Percentiles rank a stretch among this genome's conserved stretches.
phyloP scores from a whole-genome alignment of 2,797 vertebrate species.

The Holocentrus rufus region DNA sequence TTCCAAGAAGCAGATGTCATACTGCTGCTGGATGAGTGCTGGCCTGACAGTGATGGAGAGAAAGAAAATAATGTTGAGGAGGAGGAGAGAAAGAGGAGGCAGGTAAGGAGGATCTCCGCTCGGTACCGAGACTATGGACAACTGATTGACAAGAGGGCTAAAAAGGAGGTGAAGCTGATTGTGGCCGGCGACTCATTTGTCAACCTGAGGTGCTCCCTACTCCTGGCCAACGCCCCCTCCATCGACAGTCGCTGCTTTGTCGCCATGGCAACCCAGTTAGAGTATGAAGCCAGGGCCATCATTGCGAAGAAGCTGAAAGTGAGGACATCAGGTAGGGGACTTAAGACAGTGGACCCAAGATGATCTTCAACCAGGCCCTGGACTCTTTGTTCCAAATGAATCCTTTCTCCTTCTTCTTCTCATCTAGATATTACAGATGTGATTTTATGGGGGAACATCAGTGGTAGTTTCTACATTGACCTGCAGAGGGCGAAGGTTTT shows the following conservation, averaged over 20 bases:
- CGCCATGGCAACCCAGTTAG: slow-evolving; percentile 82
- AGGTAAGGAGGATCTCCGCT: slow-evolving; percentile 64
- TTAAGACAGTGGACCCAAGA: not conserved
- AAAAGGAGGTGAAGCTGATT: slow-evolving; percentile 82
- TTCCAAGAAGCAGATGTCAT: slow-evolving; percentile 87
- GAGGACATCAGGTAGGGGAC: slow-evolving; percentile 77
- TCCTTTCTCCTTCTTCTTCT: not conserved
- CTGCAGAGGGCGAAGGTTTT: slow-evolving; percentile 87
- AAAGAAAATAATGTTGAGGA: slow-evolving; percentile 41
- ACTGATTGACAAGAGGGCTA: slow-evolving; percentile 84
- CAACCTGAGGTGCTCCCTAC: slow-evolving; percentile 86
- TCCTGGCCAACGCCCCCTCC: slow-evolving; percentile 75
- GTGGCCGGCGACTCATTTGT: slow-evolving; percentile 85
- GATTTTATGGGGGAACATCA: slow-evolving; percentile 92
- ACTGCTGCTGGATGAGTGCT: slow-evolving; percentile 86
- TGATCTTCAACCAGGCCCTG: no score
- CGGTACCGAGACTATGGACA: slow-evolving; percentile 82
- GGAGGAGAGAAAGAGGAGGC: slow-evolving; percentile 50
- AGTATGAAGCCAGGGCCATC: slow-evolving; percentile 83
- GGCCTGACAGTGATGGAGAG: not conserved
- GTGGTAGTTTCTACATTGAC: slow-evolving; percentile 86
- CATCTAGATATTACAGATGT: slow-evolving; percentile 86
- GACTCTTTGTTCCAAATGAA: not conserved
- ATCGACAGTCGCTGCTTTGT: slow-evolving; percentile 81
- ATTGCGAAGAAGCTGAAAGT: slow-evolving; percentile 85